Evolutionary conservation across 2,113 vertebrate species (phyloP), one percentile per base, ranked within the genome.

Genomic region (Catagonus wagneri): DNA sequence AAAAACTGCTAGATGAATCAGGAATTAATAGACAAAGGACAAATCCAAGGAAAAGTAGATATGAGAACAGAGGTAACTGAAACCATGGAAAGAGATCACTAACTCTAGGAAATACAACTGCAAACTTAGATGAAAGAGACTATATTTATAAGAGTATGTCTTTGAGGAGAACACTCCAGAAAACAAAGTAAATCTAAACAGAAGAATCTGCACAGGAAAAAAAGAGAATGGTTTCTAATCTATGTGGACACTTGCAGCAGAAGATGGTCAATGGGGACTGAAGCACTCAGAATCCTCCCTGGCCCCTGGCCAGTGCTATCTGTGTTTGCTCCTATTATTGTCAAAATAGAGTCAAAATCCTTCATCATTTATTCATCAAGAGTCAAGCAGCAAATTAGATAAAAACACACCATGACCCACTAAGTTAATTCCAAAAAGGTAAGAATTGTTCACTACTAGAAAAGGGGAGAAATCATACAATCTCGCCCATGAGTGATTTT

Each of bases 171-270:
- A 86, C 29, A 84, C 0, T 10, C n/a, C 9, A 91, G 36, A 10
- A 79, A 15, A 61, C 50, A 92, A 93, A 83, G 29, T 13, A 90
- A 90, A 52, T 54, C 12, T n/a, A 74, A 84, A 52, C 15, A 78
- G 44, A 80, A 83, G 29, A 34, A 60, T 16, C 71, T 93, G 29
- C 25, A 66, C 13, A 81, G 50, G 50, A 68, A 36, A 76, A 69
- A 14, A 2, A 85, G 7, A 23, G 23, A 27, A 50, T 0, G 19
- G 2, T 32, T 69, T 66, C 17, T 63, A 12, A 22, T 17, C n/a
- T 22, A 22, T 0, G 58, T 4, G 23, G 14, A 50, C 7, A 12
- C 17, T 2, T 12, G 19, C 50, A 29, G 50, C n/a, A 19, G 13
- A 19, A 58, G 56, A 22, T 4, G 7, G 15, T 60, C 50, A 58